Base-by-base conservation (phyloP, 1,140 invertebrate species). In the Conus betulinus region DNA sequence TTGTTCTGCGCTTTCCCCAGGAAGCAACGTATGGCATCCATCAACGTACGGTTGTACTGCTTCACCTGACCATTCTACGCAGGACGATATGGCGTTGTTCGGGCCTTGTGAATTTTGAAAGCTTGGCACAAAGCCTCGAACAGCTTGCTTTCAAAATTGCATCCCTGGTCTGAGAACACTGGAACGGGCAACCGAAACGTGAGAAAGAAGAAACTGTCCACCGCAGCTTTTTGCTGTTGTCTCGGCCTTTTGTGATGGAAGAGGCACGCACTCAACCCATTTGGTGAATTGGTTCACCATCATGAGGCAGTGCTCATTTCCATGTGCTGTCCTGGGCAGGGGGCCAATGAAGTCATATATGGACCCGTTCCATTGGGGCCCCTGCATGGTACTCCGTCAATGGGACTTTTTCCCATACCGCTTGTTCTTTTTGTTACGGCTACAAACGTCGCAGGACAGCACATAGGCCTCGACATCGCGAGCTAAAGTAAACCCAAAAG, bases 1-100 rank as follows among this genome's bases (percentile, higher is more conserved):
- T 63, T 51, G 17, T 27, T 81, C 51, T n/a, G 74, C 53, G 82
- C 78, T 20, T 89, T 82, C 15, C 84, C 79, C 0, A 91, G 87
- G 51, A 60, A 88, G 53, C 88, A 88, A 3, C 91, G 3, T 1
- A 90, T 78, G 63, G 85, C 85, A 17, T 88, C 20, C 52, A 89
- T 52, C 6, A 91, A 39, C 4, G 85, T 86, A 2, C 85, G 60
- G 57, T 90, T 91, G 25, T 55, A 88, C 25, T 89, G 55, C 79
- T 91, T 88, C 17, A 90, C 87, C 39, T 90, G 91, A 51, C 91
- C 90, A 87, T 92, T 92, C 23, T 82, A 87, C 51, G 71, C 17
- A 11, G 90, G 89, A 17, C 85, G 85, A 52, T 91, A 90, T 8
- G 90, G 91, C 10, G 91, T 90, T 20, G 91, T 91, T 23, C 88